These are phyloP conservation scores for Pocillopora damicornis DNA, from an alignment of 64 coral and sea anemone genomes.

Conservation along the genomic window DNA sequence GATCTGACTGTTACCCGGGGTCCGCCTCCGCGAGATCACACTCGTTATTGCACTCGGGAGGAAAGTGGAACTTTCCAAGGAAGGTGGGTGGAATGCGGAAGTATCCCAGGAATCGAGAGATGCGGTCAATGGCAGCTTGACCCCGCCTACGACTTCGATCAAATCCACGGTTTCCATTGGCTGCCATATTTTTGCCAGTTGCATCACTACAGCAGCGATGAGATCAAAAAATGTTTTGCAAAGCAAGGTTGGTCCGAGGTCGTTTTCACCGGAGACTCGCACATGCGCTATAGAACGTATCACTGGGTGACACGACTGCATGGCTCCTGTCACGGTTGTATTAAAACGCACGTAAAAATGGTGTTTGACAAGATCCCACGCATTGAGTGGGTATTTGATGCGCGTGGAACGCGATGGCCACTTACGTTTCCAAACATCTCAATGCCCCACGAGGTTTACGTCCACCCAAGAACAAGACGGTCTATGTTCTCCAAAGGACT, in stretches of 20 bases:
- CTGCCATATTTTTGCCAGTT: slow-evolving; percentile 89
- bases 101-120: slow-evolving; percentile 69
- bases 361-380: slow-evolving; percentile 96
- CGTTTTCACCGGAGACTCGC: slow-evolving; percentile 91
- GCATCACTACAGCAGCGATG: slow-evolving; percentile 83
- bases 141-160: slow-evolving; percentile 86
- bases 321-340: slow-evolving; percentile 83
- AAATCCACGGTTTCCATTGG: slow-evolving; percentile 94
- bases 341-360: slow-evolving; percentile 93
- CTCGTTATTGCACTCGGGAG: slow-evolving; percentile 74
- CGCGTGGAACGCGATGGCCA: slow-evolving; percentile 94
- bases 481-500: slow-evolving; percentile 88
- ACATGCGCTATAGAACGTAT: slow-evolving; percentile 94
- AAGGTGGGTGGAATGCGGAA: slow-evolving; percentile 97
- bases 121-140: slow-evolving; percentile 80
- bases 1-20: slow-evolving; percentile 59
- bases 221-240: slow-evolving; percentile 95
- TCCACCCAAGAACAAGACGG: slow-evolving; percentile 71
- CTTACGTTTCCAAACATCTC: slow-evolving; percentile 80
- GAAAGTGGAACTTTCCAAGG: slow-evolving; percentile 84
- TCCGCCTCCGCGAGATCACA: slow-evolving; percentile 47
- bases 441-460: slow-evolving; percentile 82
- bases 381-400: slow-evolving; percentile 99
- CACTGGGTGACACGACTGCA: slow-evolving; percentile 95
- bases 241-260: slow-evolving; percentile 88